Conservation (phyloP, 2,888 invertebrate genomes). For the Polymixis flavicincta region DNA sequence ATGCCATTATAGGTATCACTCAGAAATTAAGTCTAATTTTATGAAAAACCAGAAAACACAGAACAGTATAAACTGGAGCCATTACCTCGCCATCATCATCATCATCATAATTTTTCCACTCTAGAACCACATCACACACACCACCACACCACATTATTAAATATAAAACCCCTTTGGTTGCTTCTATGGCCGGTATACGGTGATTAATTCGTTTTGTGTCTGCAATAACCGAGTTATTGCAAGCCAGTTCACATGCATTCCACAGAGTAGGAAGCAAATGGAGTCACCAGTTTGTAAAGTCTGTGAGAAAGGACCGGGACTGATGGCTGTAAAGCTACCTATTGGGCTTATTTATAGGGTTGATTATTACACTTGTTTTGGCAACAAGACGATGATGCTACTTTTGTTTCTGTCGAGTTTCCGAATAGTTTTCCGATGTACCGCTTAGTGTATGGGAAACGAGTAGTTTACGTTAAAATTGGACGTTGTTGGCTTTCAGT, state of each 20-base stretch:
- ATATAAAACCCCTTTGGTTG: constrained; percentile 41
- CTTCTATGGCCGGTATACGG: constrained; percentile 38
- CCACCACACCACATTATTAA: constrained; percentile 51
- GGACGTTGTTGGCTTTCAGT: too few relatives aligned
- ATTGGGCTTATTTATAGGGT: too few relatives aligned
- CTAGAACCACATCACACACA: too few relatives aligned
- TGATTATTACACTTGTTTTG: not conserved
- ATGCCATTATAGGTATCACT: not conserved
- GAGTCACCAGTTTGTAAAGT: constrained; percentile 3
- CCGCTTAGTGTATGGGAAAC: not conserved
- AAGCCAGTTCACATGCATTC: constrained; percentile 45
- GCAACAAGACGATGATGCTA: not conserved
- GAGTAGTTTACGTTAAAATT: too few relatives aligned
- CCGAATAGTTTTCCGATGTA: not conserved
- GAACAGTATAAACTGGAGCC: constrained; percentile 11
- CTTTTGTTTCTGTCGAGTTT: not conserved
- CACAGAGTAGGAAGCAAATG: constrained; percentile 36
- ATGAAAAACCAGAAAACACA: not conserved
- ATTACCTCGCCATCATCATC: not conserved
- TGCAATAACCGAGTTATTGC: constrained; percentile 68
- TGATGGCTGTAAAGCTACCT: not conserved
- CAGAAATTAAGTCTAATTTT: not conserved
- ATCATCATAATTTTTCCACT: too few relatives aligned
- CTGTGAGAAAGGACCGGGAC: not conserved
- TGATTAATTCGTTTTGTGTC: constrained; percentile 70